phyloP scores from a whole-genome alignment of 1,140 invertebrate species.

The Acromyrmex echinatior region DNA sequence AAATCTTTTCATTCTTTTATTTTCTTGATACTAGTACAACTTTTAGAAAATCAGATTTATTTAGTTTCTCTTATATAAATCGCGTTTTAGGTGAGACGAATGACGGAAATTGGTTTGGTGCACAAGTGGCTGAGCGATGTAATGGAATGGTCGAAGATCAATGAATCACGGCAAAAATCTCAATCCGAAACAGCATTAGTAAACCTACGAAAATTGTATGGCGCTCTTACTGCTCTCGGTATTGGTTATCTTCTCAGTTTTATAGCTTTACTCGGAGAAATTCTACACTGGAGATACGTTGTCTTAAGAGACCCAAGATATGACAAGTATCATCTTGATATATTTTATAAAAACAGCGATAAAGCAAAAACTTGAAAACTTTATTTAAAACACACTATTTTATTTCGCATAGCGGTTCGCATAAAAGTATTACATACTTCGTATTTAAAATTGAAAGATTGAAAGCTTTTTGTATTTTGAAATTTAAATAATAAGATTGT shows the following conservation, averaged over 20 bases:
- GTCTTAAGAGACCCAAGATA: constrained; percentile 90
- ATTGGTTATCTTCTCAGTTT: constrained; percentile 90
- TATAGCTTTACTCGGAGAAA: constrained; percentile 88
- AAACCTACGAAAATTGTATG: constrained; percentile 92
- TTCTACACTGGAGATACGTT: constrained; percentile 89
- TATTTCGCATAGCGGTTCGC: no score
- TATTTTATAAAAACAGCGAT: constrained; percentile 83
- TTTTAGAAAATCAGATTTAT: constrained; percentile 2
- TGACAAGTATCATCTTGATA: constrained; percentile 90
- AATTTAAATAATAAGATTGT: no score
- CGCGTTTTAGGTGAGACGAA: constrained; percentile 86
- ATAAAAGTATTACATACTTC: no score
- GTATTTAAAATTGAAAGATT: no score
- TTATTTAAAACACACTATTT: no score
- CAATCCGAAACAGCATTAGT: constrained; percentile 90
- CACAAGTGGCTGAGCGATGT: constrained; percentile 93
- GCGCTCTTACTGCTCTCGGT: constrained; percentile 90
- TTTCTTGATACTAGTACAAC: not conserved
- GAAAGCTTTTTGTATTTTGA: no score
- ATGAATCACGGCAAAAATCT: constrained; percentile 85
- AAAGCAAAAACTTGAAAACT: constrained; percentile 25
- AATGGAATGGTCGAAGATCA: constrained; percentile 87
- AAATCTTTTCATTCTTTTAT: not conserved
- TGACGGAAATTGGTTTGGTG: constrained; percentile 92
- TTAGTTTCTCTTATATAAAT: not conserved